Evolutionary conservation across 2,113 vertebrate genomes (phyloP), one percentile per base, ranked within the genome.

Genomic region (Thomomys bottae): DNA sequence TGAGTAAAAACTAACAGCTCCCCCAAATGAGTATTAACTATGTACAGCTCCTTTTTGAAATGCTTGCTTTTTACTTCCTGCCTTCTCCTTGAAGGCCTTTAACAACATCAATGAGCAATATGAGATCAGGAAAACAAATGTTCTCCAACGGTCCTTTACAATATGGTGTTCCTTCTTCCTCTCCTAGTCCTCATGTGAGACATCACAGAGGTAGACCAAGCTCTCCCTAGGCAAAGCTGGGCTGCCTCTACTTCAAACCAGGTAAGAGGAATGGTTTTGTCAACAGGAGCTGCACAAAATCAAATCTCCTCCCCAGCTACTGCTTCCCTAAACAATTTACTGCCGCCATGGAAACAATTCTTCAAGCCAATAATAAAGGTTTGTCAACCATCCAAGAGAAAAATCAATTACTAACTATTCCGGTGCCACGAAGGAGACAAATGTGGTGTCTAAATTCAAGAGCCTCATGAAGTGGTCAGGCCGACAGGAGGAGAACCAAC

Each of bases 371-470:
- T 68, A 63, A 61, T 88, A 86, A 93, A 83, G 23, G n/a, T 87
- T 92, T 84, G 49, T 80, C 81, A 93, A 61, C 70, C 40, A 90
- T 54, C 42, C 36, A 93, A 82, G 32, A 88, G 45, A 61, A 88
- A 96, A 94, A 94, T 94, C 83, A 95, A 90, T 94, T 91, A 70
- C 30, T 76, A 75, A 70, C 75, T 28, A 54, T 30, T 88, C 76
- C 21, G 45, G 6, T 45, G 32, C 26, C 24, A 72, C 24, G 76
- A 73, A 73, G 38, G 75, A 86, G 30, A 94, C 24, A 88, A 86
- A 92, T 76, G 15, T 21, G 49, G 76, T 23, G 26, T 40, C 12
- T 83, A 63, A 81, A 83, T 54, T 8, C 89, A 67, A 92, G 26
- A 42, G 30, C 17, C 49, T 86, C 63, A 26, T 32, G 38, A 90